phyloP scores from a whole-genome alignment of 2,888 invertebrate species.

The Drosophila kokeensis region DNA sequence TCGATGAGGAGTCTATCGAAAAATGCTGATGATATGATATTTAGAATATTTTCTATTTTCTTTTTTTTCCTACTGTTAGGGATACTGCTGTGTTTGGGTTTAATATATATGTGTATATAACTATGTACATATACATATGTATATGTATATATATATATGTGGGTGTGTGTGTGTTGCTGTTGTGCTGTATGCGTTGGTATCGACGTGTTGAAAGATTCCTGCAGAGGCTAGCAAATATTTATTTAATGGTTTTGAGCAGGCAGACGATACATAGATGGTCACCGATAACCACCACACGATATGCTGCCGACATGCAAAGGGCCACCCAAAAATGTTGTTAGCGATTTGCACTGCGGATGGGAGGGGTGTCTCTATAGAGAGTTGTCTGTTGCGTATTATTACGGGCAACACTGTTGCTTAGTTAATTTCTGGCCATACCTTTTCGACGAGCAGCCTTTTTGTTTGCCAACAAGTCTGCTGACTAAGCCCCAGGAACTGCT shows the following conservation, averaged over 20 bases:
- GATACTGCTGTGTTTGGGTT: conserved; percentile 13
- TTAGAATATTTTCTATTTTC: conserved; percentile 59
- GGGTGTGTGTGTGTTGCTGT: conserved; percentile 40
- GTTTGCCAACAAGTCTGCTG: conserved; percentile 65
- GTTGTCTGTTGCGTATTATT: conserved; percentile 21
- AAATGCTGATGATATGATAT: conserved; percentile 80
- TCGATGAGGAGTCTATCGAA: conserved; percentile 66
- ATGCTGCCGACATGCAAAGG: conserved; percentile 50
- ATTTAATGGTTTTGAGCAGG: conserved; percentile 75
- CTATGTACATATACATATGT: not conserved
- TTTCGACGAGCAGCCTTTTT: conserved; percentile 22
- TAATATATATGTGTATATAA: not conserved
- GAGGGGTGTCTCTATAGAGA: conserved; percentile 1
- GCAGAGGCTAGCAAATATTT: conserved; percentile 79
- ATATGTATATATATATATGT: not conserved
- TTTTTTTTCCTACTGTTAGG: conserved; percentile 3
- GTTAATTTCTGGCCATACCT: conserved; percentile 67
- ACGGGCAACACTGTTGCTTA: conserved; percentile 61
- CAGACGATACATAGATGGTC: conserved; percentile 45
- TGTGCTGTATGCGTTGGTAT: conserved; percentile 50
- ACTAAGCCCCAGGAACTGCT: conserved; percentile 53
- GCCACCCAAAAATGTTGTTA: conserved; percentile 28
- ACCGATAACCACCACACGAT: conserved; percentile 37
- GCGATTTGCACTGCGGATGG: conserved; percentile 36
- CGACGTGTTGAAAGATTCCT: conserved; percentile 76